Conservation (phyloP, 2,113 vertebrate genomes). For the Buteo buteo region DNA sequence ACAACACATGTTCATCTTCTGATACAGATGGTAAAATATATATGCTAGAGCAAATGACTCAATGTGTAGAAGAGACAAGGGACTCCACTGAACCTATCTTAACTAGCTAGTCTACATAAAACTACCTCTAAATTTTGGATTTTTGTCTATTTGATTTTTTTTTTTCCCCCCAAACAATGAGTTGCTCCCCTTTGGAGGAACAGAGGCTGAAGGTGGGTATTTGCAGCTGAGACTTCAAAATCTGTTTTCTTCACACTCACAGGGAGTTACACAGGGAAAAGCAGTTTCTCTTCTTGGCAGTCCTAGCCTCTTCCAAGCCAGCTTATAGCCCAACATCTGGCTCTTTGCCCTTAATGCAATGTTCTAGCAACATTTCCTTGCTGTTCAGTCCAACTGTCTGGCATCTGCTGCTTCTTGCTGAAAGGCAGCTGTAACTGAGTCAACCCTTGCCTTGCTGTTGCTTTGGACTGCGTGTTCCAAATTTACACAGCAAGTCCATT, state of each 20-base stretch:
- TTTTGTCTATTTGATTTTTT: background rate
- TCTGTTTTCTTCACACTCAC: background rate
- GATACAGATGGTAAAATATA: background rate
- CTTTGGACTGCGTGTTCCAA: background rate
- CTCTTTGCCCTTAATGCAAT: background rate
- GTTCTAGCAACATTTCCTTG: background rate
- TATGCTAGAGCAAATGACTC: background rate
- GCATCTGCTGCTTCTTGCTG: background rate
- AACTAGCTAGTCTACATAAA: background rate
- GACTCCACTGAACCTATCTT: background rate
- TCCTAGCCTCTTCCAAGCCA: background rate
- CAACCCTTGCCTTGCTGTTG: background rate
- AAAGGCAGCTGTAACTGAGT: background rate
- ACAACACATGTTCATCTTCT: background rate
- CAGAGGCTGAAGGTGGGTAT: background rate
- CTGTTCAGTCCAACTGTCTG: background rate
- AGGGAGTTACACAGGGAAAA: background rate
- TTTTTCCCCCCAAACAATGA: background rate
- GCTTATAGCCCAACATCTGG: background rate
- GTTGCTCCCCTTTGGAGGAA: background rate
- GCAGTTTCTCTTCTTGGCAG: background rate
- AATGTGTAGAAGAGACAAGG: background rate
- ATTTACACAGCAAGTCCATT: background rate
- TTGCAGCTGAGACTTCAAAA: background rate
- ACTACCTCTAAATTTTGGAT: background rate